Conservation (phyloP, 2,797 vertebrate species). For the Mormyrops boulengeri region DNA sequence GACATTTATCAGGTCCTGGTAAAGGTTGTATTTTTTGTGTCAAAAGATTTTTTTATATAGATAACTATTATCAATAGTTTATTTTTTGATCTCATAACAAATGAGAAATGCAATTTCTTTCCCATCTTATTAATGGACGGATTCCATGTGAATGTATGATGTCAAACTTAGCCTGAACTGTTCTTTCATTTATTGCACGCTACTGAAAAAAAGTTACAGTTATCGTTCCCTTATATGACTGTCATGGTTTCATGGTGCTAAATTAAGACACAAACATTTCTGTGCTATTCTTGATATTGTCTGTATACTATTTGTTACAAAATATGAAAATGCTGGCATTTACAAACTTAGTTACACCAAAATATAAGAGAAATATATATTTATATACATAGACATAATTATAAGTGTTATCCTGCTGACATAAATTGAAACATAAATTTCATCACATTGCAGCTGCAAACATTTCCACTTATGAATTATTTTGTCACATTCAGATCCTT, state of each 20-base stretch:
- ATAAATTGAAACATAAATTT: neutral
- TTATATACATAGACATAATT: neutral
- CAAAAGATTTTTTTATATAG: neutral
- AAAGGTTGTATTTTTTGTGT: neutral
- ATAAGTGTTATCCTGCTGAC: neutral
- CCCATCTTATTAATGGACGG: neutral
- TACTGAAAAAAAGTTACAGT: neutral
- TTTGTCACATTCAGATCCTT: slow-evolving; percentile 1
- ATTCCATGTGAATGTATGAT: neutral
- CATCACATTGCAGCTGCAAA: neutral
- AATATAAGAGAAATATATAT: neutral
- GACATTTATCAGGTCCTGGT: neutral
- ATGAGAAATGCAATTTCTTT: neutral
- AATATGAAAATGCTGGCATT: neutral
- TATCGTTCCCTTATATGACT: neutral
- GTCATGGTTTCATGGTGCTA: neutral
- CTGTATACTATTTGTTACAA: neutral
- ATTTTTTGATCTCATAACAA: neutral
- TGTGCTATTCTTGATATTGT: neutral
- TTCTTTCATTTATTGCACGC: neutral
- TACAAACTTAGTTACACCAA: neutral
- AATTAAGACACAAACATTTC: too few species aligned
- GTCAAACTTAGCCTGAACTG: neutral
- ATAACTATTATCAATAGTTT: neutral
- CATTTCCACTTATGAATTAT: neutral